phyloP scores from a whole-genome alignment of 2,113 vertebrate species.

The Rattus norvegicus region GRCr8 NC_086036.1:6457001-6457500 shows the following conservation, averaged over 20 bases:
- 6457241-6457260: not conserved
- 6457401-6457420: not conserved
- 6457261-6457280: not conserved
- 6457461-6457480: not conserved
- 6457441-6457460: not conserved
- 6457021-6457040: not conserved
- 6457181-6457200: not conserved
- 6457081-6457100: not conserved
- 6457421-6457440: not conserved
- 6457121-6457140: not conserved
- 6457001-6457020: not conserved
- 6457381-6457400: not conserved
- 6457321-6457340: too few relatives aligned
- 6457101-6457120: not conserved
- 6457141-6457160: not conserved
- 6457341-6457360: not conserved
- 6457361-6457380: not conserved
- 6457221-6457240: not conserved
- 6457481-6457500: not conserved
- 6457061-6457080: not conserved
- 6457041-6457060: not conserved
- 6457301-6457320: not conserved
- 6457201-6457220: not conserved
- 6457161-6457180: not conserved
- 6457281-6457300: not conserved